phyloP scores from a whole-genome alignment of 2,888 invertebrate species.

The Caenorhabditis macrosperma region DNA sequence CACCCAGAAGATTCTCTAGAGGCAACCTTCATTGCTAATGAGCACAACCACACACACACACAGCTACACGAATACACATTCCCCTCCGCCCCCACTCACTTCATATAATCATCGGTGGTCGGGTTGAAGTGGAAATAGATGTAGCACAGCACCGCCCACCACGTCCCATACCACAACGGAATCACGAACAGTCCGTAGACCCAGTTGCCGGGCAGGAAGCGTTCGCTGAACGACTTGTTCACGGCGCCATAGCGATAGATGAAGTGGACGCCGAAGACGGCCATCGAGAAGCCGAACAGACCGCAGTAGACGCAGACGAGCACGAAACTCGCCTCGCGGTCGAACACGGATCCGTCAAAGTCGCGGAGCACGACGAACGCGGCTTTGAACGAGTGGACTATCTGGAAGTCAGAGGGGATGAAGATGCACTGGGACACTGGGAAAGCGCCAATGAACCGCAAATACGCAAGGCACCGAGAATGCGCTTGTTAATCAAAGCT shows the following conservation, averaged over 20 bases:
- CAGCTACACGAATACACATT: too few relatives aligned
- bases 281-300: constrained; percentile 38
- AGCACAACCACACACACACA: too few relatives aligned
- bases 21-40: too few relatives aligned
- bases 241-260: constrained; percentile 21
- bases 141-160: constrained; percentile 47
- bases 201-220: constrained; percentile 17
- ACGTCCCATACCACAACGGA: constrained; percentile 39
- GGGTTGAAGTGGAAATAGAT: constrained; percentile 34
- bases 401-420: neutral
- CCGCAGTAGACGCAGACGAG: constrained; percentile 23
- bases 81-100: too few relatives aligned
- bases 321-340: constrained; percentile 3
- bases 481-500: too few relatives aligned
- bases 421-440: too few relatives aligned
- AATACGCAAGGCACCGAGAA: too few relatives aligned
- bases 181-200: constrained; percentile 37
- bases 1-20: too few relatives aligned
- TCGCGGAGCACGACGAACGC: constrained; percentile 13
- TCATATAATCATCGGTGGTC: constrained; percentile 41
- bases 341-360: constrained; percentile 3
- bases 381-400: constrained; percentile 5
- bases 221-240: constrained; percentile 18
- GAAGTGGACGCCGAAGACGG: constrained; percentile 34
- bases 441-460: neutral